Conservation (phyloP, 2,113 vertebrate genomes). For the Phalacrocorax aristotelis region DNA sequence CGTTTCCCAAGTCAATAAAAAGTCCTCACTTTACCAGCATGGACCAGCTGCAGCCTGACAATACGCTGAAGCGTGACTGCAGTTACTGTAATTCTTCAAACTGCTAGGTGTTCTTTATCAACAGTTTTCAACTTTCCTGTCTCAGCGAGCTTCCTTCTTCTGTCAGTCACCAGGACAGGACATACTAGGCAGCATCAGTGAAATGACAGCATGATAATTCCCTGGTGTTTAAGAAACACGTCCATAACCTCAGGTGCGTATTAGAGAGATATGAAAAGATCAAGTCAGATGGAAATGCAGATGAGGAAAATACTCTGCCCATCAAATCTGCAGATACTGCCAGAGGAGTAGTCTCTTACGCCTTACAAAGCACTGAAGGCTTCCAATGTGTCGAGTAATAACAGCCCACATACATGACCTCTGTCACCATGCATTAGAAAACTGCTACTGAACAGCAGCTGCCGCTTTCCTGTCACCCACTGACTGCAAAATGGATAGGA, state of each 20-base stretch:
- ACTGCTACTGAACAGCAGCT: not conserved
- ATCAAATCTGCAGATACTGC: not conserved
- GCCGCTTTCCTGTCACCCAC: not conserved
- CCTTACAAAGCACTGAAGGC: not conserved
- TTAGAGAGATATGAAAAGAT: not conserved
- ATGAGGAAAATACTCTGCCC: not conserved
- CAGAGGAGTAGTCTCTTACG: not conserved
- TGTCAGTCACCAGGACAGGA: not conserved
- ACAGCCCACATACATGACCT: not conserved
- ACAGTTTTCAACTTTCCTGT: not conserved
- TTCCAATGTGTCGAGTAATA: not conserved
- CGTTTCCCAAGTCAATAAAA: not conserved
- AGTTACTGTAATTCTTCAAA: not conserved
- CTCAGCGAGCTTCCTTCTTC: not conserved
- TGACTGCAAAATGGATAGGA: not conserved
- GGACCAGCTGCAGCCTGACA: not conserved
- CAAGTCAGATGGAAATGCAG: not conserved
- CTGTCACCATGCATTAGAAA: not conserved
- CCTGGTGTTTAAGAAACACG: not conserved
- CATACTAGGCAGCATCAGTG: not conserved
- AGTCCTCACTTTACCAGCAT: not conserved
- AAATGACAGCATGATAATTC: not conserved
- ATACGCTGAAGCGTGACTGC: not conserved
- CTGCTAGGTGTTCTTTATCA: not conserved
- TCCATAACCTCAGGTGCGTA: not conserved